Evolutionary conservation across 2,797 vertebrate genomes (phyloP), one percentile per base, ranked within the genome.

Genomic region (Propithecus perrieri): DNA sequence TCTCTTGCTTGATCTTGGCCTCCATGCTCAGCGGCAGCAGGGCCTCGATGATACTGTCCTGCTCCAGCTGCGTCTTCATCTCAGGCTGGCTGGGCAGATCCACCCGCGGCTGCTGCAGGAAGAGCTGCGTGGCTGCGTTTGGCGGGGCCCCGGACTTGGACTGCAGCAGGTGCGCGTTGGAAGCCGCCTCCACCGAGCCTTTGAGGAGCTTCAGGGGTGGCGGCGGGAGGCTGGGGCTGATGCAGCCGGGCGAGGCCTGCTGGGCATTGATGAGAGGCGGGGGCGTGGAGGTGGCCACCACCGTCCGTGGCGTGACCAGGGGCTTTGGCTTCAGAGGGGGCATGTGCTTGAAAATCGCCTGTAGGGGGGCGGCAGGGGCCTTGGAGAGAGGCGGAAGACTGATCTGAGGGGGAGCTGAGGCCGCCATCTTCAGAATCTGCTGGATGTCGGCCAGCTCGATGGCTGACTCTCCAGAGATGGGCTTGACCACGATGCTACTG

Each of bases 271-370:
- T 99, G 38, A 99, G 98, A 33, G 99, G 99, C 0, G 99, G 99
- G 0, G 99, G 99, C 0, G 99, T 99, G 24, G 99, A 99, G 0
- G 99, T 98, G 2, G 99, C 99, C 0, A 99, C 99, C 59, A 99
- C 99, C 20, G 99, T 99, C 96, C 99, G 99, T 1, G 99, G 99
- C 0, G 99, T 99, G 94, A 99, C 99, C 98, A 99, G 98, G 91
- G 99, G 99, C 98, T 99, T 99, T 98, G 99, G 99, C 98, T 99
- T 99, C 95, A 99, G 96, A 0, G 99, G 99, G 0, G 99, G 99
- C 99, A 99, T 99, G 71, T 99, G 99, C 97, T 99, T 99, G 98
- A 99, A 99, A 92, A 98, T 98, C 0, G 99, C 98, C 98, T 99
- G 99, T 84, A 98, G 97, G 0, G 98, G 98, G 83, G 98, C 98